Conservation (phyloP, 2,888 invertebrate genomes). For the Thereva unica region DNA sequence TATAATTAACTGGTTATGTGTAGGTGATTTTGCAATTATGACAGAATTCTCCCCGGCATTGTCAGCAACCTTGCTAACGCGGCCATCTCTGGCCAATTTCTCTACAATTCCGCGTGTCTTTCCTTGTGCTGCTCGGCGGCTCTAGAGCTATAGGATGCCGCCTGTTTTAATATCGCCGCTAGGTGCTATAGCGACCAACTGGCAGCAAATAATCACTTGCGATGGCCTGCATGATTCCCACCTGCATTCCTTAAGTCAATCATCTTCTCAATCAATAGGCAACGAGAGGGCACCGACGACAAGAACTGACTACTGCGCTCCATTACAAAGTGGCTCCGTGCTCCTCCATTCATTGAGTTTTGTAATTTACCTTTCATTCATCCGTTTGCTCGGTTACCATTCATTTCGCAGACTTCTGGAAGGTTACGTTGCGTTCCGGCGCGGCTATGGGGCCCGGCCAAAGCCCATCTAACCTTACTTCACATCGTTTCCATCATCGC, state of each 20-base stretch:
- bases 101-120: too few relatives aligned
- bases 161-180: slow-evolving; percentile 26
- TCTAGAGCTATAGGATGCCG: too few relatives aligned
- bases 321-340: slow-evolving; percentile 39
- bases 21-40: too few relatives aligned
- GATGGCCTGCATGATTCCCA: slow-evolving; percentile 30
- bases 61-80: too few relatives aligned
- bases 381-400: slow-evolving; percentile 35
- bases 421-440: slow-evolving; percentile 5
- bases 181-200: slow-evolving; percentile 14
- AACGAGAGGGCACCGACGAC: slow-evolving; percentile 38
- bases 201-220: slow-evolving; percentile 17
- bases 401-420: slow-evolving; percentile 35
- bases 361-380: slow-evolving; percentile 42
- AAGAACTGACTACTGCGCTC: slow-evolving; percentile 41
- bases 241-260: slow-evolving; percentile 42
- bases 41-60: too few relatives aligned
- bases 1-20: too few relatives aligned
- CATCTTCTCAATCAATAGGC: slow-evolving; percentile 42
- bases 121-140: too few relatives aligned
- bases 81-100: too few relatives aligned
- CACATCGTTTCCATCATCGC: slow-evolving; percentile 25
- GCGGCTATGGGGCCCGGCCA: not conserved
- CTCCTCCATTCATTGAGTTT: slow-evolving; percentile 41
- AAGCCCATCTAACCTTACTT: slow-evolving; percentile 3